These are phyloP conservation scores for Todiramphus chloris DNA, from an alignment of 2,113 vertebrate genomes.

Conservation along the genomic window DNA sequence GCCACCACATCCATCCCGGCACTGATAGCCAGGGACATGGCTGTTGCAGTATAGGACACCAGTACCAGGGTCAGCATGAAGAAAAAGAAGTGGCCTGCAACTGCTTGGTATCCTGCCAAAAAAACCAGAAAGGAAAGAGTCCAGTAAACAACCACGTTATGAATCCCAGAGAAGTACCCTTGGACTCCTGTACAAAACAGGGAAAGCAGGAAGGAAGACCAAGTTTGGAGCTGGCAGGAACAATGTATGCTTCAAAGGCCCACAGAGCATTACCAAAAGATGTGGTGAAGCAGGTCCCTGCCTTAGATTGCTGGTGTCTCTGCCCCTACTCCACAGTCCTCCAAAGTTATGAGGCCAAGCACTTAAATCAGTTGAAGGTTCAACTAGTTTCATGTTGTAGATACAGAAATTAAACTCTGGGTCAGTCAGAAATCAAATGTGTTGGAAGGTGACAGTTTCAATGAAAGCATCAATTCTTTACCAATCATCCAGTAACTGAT, in stretches of 20 bases:
- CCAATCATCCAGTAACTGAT: constrained; percentile 77
- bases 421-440: background rate
- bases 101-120: constrained; percentile 57
- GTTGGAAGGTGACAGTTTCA: background rate
- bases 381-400: background rate
- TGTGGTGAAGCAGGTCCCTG: background rate
- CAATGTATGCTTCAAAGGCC: background rate
- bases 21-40: constrained; percentile 70
- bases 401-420: background rate
- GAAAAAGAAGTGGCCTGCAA: constrained; percentile 58
- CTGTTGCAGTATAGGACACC: constrained; percentile 64
- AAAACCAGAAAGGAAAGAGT: background rate
- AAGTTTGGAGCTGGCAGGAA: background rate
- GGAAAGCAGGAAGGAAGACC: background rate
- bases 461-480: constrained; percentile 46
- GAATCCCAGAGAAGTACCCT: background rate
- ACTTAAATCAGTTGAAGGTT: background rate
- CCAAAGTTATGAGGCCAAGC: background rate
- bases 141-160: background rate
- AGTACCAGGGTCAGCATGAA: constrained; percentile 53
- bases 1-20: constrained; percentile 70
- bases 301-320: background rate
- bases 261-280: background rate
- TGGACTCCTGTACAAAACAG: background rate
- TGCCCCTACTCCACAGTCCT: background rate